A percentile compares a stretch with the other conserved stretches of the same genome.
Conservation (phyloP, 2,113 vertebrate genomes). For the Camelus dromedarius region DNA sequence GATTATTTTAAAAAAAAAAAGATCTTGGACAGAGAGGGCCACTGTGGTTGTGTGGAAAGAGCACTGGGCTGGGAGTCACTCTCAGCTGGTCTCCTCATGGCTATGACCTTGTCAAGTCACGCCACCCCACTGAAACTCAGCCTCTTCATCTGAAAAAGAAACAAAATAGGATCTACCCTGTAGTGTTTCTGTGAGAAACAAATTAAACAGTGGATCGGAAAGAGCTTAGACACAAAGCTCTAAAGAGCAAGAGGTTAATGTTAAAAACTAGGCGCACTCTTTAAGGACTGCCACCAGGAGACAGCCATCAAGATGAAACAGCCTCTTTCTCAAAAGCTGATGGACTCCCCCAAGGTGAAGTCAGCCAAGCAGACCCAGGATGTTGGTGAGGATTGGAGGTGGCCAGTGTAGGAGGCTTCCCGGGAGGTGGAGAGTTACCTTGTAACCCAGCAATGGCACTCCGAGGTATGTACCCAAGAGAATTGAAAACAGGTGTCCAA, state of each 20-base stretch:
- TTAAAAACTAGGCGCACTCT: background rate
- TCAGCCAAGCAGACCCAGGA: background rate
- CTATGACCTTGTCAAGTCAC: background rate
- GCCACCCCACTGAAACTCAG: background rate
- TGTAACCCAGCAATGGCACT: background rate
- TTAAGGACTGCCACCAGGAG: background rate
- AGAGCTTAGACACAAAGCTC: background rate
- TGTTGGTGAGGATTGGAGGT: background rate
- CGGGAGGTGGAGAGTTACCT: background rate
- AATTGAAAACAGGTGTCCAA: background rate
- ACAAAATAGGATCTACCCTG: background rate
- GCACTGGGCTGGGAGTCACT: background rate
- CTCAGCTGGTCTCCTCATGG: background rate
- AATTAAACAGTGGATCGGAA: background rate
- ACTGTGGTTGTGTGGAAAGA: background rate
- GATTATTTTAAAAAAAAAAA: constrained; percentile 21
- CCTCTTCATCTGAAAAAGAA: background rate
- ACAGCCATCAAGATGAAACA: background rate
- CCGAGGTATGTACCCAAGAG: background rate
- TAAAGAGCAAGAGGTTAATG: background rate
- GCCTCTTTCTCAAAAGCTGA: background rate
- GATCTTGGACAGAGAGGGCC: background rate
- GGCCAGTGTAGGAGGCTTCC: background rate
- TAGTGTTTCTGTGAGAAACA: background rate
- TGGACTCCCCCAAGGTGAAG: background rate